Percentiles rank a stretch among this genome's conserved stretches.
phyloP scores from a whole-genome alignment of 2,888 invertebrate species.

The Leptinotarsa rubiginosa region DNA sequence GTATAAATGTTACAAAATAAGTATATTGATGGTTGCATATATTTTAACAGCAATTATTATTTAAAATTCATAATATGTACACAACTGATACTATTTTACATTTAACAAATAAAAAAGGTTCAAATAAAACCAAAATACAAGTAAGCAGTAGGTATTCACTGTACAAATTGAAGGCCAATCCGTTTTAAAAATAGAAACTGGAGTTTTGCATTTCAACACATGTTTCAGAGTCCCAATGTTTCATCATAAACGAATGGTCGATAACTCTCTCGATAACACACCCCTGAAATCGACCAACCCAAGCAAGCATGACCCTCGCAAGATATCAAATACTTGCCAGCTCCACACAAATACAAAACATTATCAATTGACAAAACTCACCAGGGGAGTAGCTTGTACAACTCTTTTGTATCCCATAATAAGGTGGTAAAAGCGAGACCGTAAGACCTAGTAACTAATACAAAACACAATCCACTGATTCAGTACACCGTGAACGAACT shows the following conservation, averaged over 20 bases:
- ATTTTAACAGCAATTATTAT: too few relatives aligned
- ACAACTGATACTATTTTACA: neutral
- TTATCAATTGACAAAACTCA: conserved; percentile 30
- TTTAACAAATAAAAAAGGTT: neutral
- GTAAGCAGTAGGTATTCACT: neutral
- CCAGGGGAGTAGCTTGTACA: conserved; percentile 45
- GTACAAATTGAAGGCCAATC: neutral
- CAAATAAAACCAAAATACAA: neutral
- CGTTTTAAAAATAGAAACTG: conserved; percentile 3
- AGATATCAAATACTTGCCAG: too few relatives aligned
- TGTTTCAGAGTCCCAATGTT: neutral
- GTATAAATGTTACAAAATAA: too few relatives aligned
- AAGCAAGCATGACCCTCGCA: conserved; percentile 5
- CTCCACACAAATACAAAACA: conserved; percentile 7
- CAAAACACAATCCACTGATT: neutral
- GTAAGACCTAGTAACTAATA: neutral
- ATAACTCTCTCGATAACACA: conserved; percentile 3
- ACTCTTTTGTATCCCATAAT: conserved; percentile 47
- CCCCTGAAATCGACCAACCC: conserved; percentile 13
- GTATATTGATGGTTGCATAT: too few relatives aligned
- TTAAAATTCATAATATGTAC: neutral
- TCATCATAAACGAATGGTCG: neutral
- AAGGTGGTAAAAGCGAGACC: neutral
- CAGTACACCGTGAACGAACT: neutral
- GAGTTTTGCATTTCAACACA: neutral